Base-by-base conservation (phyloP, 2,113 vertebrate genomes). In the Scopus umbretta region DNA sequence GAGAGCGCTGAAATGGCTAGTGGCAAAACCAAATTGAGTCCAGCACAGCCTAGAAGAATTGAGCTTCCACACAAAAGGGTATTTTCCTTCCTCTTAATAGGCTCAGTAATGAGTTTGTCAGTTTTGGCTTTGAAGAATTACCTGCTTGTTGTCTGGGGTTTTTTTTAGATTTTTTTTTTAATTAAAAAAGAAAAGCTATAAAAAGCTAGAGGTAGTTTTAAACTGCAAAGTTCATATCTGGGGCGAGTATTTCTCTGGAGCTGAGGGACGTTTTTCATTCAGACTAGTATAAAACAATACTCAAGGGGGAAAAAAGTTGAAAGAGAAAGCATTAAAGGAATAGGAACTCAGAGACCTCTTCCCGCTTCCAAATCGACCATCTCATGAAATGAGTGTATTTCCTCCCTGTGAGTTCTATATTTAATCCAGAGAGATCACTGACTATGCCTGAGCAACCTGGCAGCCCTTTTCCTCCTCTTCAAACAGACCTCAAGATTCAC, bases 281-380 rank as follows among this genome's bases (percentile, higher is more conserved):
- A 95, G 82, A 80, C 65, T 82, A 59, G 67, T 79, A 95, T 89
- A 94, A 96, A 97, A 97, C 96, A 96, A 97, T 95, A 93, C 93
- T 93, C 58, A 4, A 81, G 82, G 92, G 94, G 79, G 13, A 95
- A 94, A 88, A 85, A 86, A 80, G 82, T 96, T 96, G 92, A 95
- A 97, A 96, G 91, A 90, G 89, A 94, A 96, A 92, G 94, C 96
- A 96, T 95, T 97, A 97, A 96, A 96, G 86, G 89, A 92, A 95
- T 91, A 95, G 88, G 92, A 97, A 97, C 93, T 95, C 70, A 72
- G 95, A 95, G 94, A 96, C 86, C 90, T 95, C 79, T 96, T 94
- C 95, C 74, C 5, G 61, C 86, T 92, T 97, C 97, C 96, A 96
- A 91, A 97, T 96, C 91, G 75, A 96, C 93, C 78, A 34, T 91